These are phyloP conservation scores for Perodicticus potto DNA, from an alignment of 2,797 vertebrate species.

Conservation along the genomic window DNA sequence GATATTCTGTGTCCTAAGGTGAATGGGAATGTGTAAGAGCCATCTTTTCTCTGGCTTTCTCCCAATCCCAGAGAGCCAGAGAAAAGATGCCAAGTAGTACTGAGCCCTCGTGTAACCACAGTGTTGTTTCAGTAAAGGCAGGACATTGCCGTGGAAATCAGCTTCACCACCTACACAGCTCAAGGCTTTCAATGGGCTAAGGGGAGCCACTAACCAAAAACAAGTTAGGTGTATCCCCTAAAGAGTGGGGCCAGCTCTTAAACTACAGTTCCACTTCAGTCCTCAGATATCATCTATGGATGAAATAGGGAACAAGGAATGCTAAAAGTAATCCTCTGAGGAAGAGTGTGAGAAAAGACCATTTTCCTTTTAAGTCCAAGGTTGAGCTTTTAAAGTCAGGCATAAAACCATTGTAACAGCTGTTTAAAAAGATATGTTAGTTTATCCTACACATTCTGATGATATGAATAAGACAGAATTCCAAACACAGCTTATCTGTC, in stretches of 20 bases:
- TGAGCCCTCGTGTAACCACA: background rate
- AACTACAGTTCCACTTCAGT: background rate
- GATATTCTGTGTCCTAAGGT: background rate
- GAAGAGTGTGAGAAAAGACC: conserved; percentile 14
- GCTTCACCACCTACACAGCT: background rate
- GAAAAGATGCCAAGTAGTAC: background rate
- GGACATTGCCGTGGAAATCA: background rate
- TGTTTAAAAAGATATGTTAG: conserved; percentile 23
- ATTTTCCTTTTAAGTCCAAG: conserved; percentile 39
- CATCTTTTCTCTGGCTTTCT: too few species aligned
- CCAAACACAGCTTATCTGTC: conserved; percentile 1
- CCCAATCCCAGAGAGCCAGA: background rate
- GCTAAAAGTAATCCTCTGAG: conserved; percentile 33
- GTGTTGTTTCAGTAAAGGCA: background rate
- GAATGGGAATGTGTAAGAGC: background rate
- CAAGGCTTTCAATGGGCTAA: background rate
- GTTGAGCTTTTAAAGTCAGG: conserved; percentile 55
- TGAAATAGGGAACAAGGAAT: conserved; percentile 18
- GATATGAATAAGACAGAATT: conserved; percentile 39
- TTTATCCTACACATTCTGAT: conserved; percentile 50
- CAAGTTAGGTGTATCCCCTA: background rate
- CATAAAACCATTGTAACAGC: conserved; percentile 49
- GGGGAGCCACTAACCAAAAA: background rate
- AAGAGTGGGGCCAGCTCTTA: background rate
- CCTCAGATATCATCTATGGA: background rate